Percentiles rank a stretch among this genome's conserved stretches.
Conservation (phyloP, 2,113 vertebrate genomes). For the Canis aureus region DNA sequence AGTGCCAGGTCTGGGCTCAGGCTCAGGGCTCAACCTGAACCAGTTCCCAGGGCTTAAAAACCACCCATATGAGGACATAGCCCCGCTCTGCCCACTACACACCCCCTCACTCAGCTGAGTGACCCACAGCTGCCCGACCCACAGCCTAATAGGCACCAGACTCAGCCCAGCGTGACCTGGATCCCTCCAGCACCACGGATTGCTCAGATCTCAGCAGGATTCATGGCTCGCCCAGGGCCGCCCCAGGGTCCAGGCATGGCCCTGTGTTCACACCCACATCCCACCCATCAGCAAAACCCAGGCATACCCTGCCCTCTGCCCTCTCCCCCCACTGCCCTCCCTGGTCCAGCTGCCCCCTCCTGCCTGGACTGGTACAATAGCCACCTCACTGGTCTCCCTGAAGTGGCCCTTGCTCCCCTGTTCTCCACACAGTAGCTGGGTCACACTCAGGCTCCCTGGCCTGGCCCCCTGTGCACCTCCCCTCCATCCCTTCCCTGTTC, state of each 20-base stretch:
- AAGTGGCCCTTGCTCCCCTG: fast-evolving
- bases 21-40: neutral
- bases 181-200: fast-evolving
- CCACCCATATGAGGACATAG: fast-evolving
- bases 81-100: neutral
- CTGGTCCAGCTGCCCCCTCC: neutral
- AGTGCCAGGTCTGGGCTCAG: neutral
- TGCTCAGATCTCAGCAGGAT: neutral
- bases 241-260: fast-evolving
- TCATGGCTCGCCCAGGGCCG: neutral
- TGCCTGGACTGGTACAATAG: fast-evolving
- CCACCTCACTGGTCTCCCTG: neutral
- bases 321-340: fast-evolving
- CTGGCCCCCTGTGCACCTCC: neutral
- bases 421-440: neutral
- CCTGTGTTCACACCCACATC: neutral
- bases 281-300: neutral
- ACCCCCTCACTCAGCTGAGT: neutral
- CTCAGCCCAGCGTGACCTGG: neutral
- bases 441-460: neutral
- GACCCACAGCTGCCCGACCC: fast-evolving
- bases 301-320: neutral
- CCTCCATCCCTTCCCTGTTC: neutral
- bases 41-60: neutral
- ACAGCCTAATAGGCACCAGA: neutral